Base-by-base conservation (phyloP, 2,113 vertebrate species). In the Geococcyx californianus region DNA sequence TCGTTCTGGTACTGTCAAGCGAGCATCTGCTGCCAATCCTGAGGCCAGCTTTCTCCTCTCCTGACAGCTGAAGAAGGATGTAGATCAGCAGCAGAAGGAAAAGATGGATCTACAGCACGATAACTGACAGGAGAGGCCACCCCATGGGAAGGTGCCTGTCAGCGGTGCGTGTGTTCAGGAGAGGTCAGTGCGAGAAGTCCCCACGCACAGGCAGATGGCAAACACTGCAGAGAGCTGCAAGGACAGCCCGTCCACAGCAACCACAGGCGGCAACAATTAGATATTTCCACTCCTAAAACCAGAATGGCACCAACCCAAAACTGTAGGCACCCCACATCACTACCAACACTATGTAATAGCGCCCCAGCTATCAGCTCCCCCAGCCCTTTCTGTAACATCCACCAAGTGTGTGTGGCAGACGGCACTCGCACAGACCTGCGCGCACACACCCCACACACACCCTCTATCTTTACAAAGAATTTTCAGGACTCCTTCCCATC, bases 311-410 rank as follows among this genome's bases (percentile, higher is more conserved):
- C 0, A 0, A 13, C 36, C 59, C 56, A 17, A 8, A 26, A 76
- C 42, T 34, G 1, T 51, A 0, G 7, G 42, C 47, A 11, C 31
- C 16, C 44, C 3, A 45, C 54, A 42, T 33, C 58, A 1, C 40
- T 0, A 4, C 4, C 66, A 54, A 3, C 40, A 28, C 29, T 2
- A 0, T 1, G 16, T 0, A 17, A 10, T 3, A 7, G 1, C 6
- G 36, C 31, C 66, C 34, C 7, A 8, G 73, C 67, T 29, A 20
- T 24, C 38, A 2, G 47, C 15, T 26, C 54, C 36, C 26, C 44
- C 38, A 18, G 62, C 36, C 52, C 51, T 23, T 23, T 3, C 36
- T 1, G 7, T 9, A 25, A 3, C 47, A 9, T 4, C 38, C 74
- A 5, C 28, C 36, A 10, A 6, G 33, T 0, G 6, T 0, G 10